phyloP scores from a whole-genome alignment of 35 echinoderm and acorn worm species.

The Apostichopus californicus region DNA sequence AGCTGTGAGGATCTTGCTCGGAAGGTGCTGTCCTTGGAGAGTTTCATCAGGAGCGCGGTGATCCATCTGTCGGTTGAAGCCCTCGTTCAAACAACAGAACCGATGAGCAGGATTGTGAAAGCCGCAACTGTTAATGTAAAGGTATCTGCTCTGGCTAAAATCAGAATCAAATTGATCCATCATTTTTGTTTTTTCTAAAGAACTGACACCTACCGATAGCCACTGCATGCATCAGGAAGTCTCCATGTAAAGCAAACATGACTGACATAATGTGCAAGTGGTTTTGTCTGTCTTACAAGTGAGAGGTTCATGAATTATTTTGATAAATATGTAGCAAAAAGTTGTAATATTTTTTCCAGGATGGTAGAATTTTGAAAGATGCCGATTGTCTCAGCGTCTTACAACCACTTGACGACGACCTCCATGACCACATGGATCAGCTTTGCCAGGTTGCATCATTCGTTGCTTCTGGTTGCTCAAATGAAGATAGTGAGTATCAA shows the following conservation, averaged over 20 bases:
- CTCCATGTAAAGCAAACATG: too few species aligned
- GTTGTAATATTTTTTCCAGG: slow-evolving; percentile 25
- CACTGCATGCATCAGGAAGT: too few species aligned
- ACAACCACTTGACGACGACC: slow-evolving; percentile 82
- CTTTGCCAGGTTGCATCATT: slow-evolving; percentile 82
- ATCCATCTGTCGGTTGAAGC: slow-evolving; percentile 76
- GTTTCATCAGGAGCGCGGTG: slow-evolving; percentile 65
- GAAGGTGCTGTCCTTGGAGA: slow-evolving; percentile 74
- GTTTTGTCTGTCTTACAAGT: too few species aligned
- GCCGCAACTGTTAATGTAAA: slow-evolving; percentile 75
- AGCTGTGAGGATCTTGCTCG: slow-evolving; percentile 80
- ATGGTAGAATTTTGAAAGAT: slow-evolving; percentile 74
- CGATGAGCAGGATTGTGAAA: slow-evolving; percentile 83
- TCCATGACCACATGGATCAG: slow-evolving; percentile 84
- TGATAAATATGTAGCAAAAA: background rate
- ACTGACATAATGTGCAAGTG: too few species aligned
- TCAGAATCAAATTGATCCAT: too few species aligned
- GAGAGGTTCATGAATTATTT: too few species aligned
- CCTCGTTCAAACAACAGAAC: slow-evolving; percentile 85
- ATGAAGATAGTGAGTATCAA: slow-evolving; percentile 70
- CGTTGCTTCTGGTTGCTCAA: slow-evolving; percentile 71
- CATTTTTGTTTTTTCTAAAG: too few species aligned
- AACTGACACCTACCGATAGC: too few species aligned
- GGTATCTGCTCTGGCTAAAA: slow-evolving; percentile 24
- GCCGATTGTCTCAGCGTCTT: slow-evolving; percentile 75